These are phyloP conservation scores for Vesta saturnalis DNA, from an alignment of 2,888 invertebrate genomes.

Conservation along the genomic window DNA sequence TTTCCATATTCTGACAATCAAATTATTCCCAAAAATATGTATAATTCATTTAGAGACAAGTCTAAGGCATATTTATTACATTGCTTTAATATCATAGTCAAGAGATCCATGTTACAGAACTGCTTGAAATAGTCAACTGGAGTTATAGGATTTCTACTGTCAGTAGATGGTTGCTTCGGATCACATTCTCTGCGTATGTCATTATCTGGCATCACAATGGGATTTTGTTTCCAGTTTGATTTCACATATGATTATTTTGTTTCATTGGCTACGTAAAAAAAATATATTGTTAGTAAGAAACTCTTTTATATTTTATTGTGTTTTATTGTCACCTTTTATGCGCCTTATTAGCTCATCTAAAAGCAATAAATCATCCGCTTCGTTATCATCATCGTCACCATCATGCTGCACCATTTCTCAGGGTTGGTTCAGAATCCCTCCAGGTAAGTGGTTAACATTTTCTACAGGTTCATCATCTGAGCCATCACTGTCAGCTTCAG, in stretches of 20 bases:
- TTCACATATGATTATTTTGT: not conserved
- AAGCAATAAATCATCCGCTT: not conserved
- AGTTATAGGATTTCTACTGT: not conserved
- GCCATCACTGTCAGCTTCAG: too few relatives aligned
- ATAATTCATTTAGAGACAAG: not conserved
- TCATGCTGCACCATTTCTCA: not conserved
- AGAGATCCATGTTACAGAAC: too few relatives aligned
- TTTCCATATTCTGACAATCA: too few relatives aligned
- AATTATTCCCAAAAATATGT: not conserved
- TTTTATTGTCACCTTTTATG: too few relatives aligned
- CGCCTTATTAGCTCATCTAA: not conserved
- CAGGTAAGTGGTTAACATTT: not conserved
- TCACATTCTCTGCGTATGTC: not conserved
- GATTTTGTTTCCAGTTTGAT: not conserved
- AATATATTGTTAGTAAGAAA: not conserved
- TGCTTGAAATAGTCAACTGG: not conserved
- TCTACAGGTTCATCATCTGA: not conserved
- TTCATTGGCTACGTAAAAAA: not conserved
- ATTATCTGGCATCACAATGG: not conserved
- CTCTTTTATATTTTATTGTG: too few relatives aligned
- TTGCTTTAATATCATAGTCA: not conserved
- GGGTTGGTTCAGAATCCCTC: not conserved
- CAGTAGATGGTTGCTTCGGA: not conserved
- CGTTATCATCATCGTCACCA: not conserved
- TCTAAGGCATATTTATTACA: not conserved